Base-by-base conservation (phyloP, 1,140 invertebrate species). In the Daktulosphaira vitifoliae region DNA sequence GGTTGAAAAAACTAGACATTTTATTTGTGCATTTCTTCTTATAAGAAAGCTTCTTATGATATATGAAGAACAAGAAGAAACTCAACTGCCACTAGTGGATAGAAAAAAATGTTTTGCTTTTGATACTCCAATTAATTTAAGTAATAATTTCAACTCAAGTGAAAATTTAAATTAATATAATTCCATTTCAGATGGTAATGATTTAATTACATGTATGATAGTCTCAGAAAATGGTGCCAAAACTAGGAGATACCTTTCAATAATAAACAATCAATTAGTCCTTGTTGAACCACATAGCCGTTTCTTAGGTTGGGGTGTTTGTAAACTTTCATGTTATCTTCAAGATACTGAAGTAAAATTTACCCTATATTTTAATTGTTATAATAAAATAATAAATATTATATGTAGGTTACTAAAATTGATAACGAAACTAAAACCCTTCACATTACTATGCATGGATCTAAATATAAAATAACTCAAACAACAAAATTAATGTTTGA, bases 401-500 rank as follows among this genome's bases (percentile, higher is more conserved):
- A 69, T 49, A 51, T 70, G 39, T 48, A 79, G 75, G 78, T 82
- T 53, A 83, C 84, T 54, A 91, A 92, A 5, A 94, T 98, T 72
- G 94, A 96, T 74, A 91, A 96, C 68, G 95, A 99, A 75, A 95
- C 93, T 0, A 81, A 94, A n/a, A 94, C 92, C 70, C 79, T 99
- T 7, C 91, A 97, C 71, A 82, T 98, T 18, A 96, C 92, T 0
- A 90, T 98, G 22, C 92, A 98, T 74, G 87, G 89, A 70, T 88
- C 89, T 2, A 80, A 81, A 0, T 80, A 79, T 3, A 81, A 81
- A 2, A 33, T 23, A 3, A 89, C 93, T 1, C 73, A 96, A 7
- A 78, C 98, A 16, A 90, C 93, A 0, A 93, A 92, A 75, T 97
- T 99, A 73, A 84, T 97, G 46, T 99, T 99, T 74, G 96, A 99